Base-by-base conservation (phyloP, 37 sponge, comb jelly and placozoan species). In the Mnemiopsis leidyi region DNA sequence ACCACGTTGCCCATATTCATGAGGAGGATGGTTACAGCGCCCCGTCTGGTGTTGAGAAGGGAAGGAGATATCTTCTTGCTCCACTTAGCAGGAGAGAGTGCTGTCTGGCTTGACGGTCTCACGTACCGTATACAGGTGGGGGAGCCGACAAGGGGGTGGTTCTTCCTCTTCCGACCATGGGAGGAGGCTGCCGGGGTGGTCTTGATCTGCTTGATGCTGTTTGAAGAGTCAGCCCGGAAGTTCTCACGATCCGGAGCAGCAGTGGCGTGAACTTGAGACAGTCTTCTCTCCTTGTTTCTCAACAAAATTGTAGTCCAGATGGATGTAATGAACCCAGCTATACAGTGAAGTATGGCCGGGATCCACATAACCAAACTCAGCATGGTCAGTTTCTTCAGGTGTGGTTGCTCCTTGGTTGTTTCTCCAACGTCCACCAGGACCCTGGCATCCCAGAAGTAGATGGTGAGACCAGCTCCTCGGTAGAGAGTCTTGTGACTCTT, bases 1-100 rank as follows among this genome's bases (percentile, higher is more conserved):
- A 79, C 82, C 34, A 79, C 3, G 82, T 79, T 79, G 36, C 82
- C 82, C 3, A 79, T 79, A 29, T 79, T 79, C 82, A 79, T 79
- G 20, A 79, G 37, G 35, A 79, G 82, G 5, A 79, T 31, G 7
- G 82, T 79, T 0, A 79, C 82, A 1, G 82, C 35, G 36, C 82
- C 82, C 23, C 82, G 82, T 32, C 82, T 23, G 37, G 31, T 79
- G 36, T 79, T 79, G 7, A 79, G 3, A 69, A 3, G 24, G 28
- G 73, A 69, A 3, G 28, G 28, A 25, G 24, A 21, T 21, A 25
- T 25, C 28, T 69, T 20, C 21, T 28, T 25, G 21, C 28, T 21
- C 73, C 28, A 28, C 28, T 16, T n/a, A 23, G 73, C 9, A 21
- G 73, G 2, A 25, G 24, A 28, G 24, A 28, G 28, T 1, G 29